A percentile compares a stretch with the other conserved stretches of the same genome.
phyloP scores from a whole-genome alignment of 2,113 vertebrate genomes.

The Archilochus colubris region DNA sequence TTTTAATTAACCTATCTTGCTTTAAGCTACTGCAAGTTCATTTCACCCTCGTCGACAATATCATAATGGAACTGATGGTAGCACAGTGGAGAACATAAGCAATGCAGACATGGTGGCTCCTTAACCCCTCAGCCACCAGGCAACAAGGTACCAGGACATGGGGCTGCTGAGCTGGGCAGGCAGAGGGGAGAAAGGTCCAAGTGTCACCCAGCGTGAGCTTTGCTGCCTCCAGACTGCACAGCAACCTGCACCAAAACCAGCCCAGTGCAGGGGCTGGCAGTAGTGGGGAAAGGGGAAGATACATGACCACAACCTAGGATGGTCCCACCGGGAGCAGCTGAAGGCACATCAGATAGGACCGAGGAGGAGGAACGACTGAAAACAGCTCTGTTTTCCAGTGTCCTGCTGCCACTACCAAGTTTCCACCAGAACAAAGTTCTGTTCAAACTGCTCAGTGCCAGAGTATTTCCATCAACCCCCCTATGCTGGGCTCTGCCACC shows the following conservation, averaged over 20 bases:
- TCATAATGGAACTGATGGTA: not conserved
- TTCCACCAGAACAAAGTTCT: not conserved
- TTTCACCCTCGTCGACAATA: conserved; percentile 14
- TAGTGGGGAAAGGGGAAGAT: fast-evolving
- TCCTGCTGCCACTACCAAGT: not conserved
- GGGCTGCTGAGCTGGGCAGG: not conserved
- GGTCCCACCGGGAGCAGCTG: not conserved
- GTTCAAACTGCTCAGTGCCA: fast-evolving
- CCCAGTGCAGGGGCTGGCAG: not conserved
- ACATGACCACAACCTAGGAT: fast-evolving
- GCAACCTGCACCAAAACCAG: not conserved
- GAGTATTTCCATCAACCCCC: fast-evolving
- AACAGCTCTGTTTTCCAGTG: not conserved
- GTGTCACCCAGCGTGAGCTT: not conserved
- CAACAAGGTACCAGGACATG: fast-evolving
- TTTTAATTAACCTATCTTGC: conserved; percentile 77
- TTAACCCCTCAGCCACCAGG: not conserved
- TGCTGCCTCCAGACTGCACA: not conserved
- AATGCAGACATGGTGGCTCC: not conserved
- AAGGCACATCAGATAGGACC: not conserved
- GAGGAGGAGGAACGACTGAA: not conserved
- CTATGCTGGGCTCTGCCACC: not conserved
- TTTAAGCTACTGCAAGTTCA: conserved; percentile 59
- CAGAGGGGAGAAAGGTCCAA: not conserved
- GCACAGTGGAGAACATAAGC: fast-evolving